Evolutionary conservation across 2,888 invertebrate genomes (phyloP).

Genomic region (Sylvicola cinctus): DNA sequence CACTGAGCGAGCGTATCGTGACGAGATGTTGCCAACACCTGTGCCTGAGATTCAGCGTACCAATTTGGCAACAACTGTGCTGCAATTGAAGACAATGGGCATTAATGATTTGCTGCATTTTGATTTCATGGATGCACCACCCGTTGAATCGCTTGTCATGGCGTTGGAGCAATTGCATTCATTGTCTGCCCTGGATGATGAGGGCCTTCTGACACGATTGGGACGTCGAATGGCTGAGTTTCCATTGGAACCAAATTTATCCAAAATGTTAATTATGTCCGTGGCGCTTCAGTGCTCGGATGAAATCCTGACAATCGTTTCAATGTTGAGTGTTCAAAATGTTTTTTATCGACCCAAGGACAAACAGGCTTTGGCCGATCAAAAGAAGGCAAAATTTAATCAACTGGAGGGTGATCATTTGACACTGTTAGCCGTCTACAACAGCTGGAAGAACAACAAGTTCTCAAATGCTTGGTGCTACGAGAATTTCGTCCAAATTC

Average conservation of each 20-base stretch:
- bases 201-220: slow-evolving; percentile 64
- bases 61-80: slow-evolving; percentile 80
- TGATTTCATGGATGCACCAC: slow-evolving; percentile 99
- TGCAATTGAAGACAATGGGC: slow-evolving; percentile 98
- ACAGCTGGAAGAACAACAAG: slow-evolving; percentile 98
- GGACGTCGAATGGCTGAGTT: slow-evolving; percentile 96
- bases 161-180: slow-evolving; percentile 94
- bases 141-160: slow-evolving; percentile 92
- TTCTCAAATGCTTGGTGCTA: slow-evolving; percentile 99
- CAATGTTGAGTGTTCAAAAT: slow-evolving; percentile 97
- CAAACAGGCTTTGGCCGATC: slow-evolving; percentile 91
- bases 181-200: slow-evolving; percentile 87
- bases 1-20: slow-evolving; percentile 93
- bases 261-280: slow-evolving; percentile 98
- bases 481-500: slow-evolving; percentile 95
- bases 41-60: slow-evolving; percentile 98
- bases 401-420: slow-evolving; percentile 97
- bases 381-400: slow-evolving; percentile 98
- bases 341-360: slow-evolving; percentile 92
- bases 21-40: slow-evolving; percentile 96
- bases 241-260: slow-evolving; percentile 91
- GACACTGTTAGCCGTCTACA: slow-evolving; percentile 93
- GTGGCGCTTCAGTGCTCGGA: slow-evolving; percentile 95
- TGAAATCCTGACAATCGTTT: slow-evolving; percentile 94
- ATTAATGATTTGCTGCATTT: slow-evolving; percentile 96